Percentiles rank a stretch among this genome's conserved stretches.
phyloP scores from a whole-genome alignment of 2,113 vertebrate genomes.

The Ariopsis seemanni region DNA sequence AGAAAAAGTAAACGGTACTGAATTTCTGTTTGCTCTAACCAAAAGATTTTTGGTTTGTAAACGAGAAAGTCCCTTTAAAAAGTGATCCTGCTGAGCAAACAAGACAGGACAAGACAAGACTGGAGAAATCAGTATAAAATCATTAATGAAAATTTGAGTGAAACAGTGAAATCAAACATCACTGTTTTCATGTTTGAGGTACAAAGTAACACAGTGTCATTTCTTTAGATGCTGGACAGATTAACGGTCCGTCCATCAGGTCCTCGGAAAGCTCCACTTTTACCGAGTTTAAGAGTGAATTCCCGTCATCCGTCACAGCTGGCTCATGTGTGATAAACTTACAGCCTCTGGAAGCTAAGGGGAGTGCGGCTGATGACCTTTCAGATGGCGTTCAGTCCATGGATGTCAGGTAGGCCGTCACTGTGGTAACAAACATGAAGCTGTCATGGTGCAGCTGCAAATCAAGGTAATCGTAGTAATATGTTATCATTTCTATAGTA shows the following conservation, averaged over 20 bases:
- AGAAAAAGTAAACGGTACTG: too few relatives aligned
- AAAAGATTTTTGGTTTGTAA: too few relatives aligned
- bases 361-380: slow-evolving; percentile 82
- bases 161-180: neutral
- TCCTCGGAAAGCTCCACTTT: slow-evolving; percentile 45
- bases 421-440: neutral
- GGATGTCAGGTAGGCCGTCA: slow-evolving; percentile 86
- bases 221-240: slow-evolving; percentile 47
- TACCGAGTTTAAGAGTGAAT: slow-evolving; percentile 32
- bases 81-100: neutral
- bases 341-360: slow-evolving; percentile 83
- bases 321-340: slow-evolving; percentile 77
- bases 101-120: neutral
- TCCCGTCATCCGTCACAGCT: slow-evolving; percentile 4
- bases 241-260: slow-evolving; percentile 23
- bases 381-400: slow-evolving; percentile 96
- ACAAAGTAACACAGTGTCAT: neutral
- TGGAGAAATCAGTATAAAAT: neutral
- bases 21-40: too few relatives aligned
- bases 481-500: neutral
- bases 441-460: neutral
- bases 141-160: neutral
- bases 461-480: neutral
- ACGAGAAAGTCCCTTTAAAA: too few relatives aligned
- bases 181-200: neutral